These are phyloP conservation scores for Cebidichthys violaceus DNA, from an alignment of 2,113 vertebrate species.

Conservation along the genomic window DNA sequence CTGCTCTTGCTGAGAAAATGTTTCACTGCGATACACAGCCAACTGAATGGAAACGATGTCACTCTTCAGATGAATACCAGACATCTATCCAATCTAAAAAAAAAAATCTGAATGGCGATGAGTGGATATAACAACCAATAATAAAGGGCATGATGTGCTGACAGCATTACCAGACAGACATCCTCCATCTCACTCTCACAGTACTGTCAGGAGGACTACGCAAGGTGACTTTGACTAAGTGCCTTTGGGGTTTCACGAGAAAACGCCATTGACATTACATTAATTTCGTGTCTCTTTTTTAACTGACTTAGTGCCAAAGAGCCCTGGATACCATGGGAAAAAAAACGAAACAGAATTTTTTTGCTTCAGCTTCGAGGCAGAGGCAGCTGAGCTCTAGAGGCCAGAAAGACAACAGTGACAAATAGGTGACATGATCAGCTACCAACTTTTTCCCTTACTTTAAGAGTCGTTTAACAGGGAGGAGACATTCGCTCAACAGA, in stretches of 20 bases:
- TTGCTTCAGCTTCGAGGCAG: constrained; percentile 53
- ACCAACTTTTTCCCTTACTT: constrained; percentile 60
- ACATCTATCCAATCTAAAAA: constrained; percentile 56
- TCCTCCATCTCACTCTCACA: constrained; percentile 79
- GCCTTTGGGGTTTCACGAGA: constrained; percentile 80
- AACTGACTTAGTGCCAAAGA: constrained; percentile 74
- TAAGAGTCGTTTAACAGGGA: constrained; percentile 43
- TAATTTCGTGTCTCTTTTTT: constrained; percentile 82
- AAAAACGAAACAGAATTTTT: constrained; percentile 50
- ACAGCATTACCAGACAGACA: constrained; percentile 76
- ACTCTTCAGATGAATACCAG: constrained; percentile 47
- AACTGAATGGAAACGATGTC: constrained; percentile 49
- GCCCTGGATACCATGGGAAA: constrained; percentile 45
- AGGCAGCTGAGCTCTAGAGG: constrained; percentile 39
- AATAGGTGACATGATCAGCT: constrained; percentile 54
- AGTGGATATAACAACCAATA: constrained; percentile 69
- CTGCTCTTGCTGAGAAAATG: constrained; percentile 55
- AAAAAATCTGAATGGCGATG: constrained; percentile 39
- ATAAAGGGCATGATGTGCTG: constrained; percentile 70
- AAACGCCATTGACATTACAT: constrained; percentile 82
- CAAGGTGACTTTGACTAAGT: constrained; percentile 86
- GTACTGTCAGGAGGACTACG: constrained; percentile 78
- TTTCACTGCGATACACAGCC: constrained; percentile 21
- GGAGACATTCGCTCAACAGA: constrained; percentile 29
- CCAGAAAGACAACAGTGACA: constrained; percentile 62